These are phyloP conservation scores for Propsilocerus akamusi DNA, from an alignment of 1,140 invertebrate species.

Conservation along the genomic window DNA sequence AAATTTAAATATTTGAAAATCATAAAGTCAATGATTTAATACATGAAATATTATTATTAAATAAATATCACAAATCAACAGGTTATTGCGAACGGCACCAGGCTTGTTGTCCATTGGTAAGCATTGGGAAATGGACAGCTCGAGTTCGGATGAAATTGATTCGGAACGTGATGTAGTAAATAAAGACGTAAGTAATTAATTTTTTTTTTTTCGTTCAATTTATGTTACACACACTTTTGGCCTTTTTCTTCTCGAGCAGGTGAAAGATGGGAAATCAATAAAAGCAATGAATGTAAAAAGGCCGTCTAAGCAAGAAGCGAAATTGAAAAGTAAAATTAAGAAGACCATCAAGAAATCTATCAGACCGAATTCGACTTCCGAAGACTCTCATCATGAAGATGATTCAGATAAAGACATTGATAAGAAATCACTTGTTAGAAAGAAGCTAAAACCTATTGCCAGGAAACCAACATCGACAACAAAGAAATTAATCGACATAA, in stretches of 20 bases:
- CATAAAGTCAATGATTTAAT: neutral
- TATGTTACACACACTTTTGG: neutral
- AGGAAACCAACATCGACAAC: slow-evolving; percentile 9
- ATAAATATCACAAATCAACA: neutral
- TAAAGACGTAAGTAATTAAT: neutral
- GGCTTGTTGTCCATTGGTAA: slow-evolving; percentile 57
- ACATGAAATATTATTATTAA: neutral
- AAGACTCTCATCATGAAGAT: neutral
- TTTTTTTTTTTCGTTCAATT: neutral
- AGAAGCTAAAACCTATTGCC: neutral
- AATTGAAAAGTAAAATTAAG: slow-evolving; percentile 6
- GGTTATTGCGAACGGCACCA: slow-evolving; percentile 48
- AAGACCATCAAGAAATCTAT: slow-evolving; percentile 10
- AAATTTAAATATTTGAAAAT: neutral
- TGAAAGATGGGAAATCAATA: slow-evolving; percentile 25
- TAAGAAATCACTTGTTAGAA: neutral
- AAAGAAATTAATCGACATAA: slow-evolving; percentile 15
- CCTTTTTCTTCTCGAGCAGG: slow-evolving; percentile 9
- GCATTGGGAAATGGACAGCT: slow-evolving; percentile 59
- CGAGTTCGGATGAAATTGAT: slow-evolving; percentile 28
- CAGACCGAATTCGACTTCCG: slow-evolving; percentile 4
- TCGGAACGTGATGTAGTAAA: slow-evolving; percentile 12
- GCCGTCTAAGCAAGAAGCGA: neutral
- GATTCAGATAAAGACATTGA: slow-evolving; percentile 1
- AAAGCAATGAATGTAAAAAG: slow-evolving; percentile 12